Conservation (phyloP, 1,140 invertebrate genomes). For the Sycophaga agraensis region DNA sequence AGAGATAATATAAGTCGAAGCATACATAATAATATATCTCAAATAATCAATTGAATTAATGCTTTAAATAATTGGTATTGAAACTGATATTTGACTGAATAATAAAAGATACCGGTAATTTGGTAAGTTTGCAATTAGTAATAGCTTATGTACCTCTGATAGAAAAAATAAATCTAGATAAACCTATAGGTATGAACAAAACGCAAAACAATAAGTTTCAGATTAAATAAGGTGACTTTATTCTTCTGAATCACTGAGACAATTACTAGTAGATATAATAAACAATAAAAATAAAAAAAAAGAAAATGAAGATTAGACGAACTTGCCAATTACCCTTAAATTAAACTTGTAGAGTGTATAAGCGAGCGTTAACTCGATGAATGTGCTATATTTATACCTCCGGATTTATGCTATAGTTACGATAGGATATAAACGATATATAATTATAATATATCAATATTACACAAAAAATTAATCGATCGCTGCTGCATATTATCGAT, state of each 20-base stretch:
- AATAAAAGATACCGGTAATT: too few relatives aligned
- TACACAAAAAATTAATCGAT: conserved; percentile 42
- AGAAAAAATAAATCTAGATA: too few relatives aligned
- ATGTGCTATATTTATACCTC: conserved; percentile 54
- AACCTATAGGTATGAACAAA: too few relatives aligned
- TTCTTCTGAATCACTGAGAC: conserved; percentile 3
- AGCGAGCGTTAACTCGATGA: conserved; percentile 39
- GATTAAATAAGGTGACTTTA: too few relatives aligned
- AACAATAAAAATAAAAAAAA: background rate
- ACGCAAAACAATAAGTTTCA: too few relatives aligned
- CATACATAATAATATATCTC: too few relatives aligned
- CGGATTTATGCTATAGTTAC: conserved; percentile 39
- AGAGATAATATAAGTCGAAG: too few relatives aligned
- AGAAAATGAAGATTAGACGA: conserved; percentile 3
- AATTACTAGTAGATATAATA: background rate
- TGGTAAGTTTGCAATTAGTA: too few relatives aligned
- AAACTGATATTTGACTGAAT: too few relatives aligned
- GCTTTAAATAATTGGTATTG: too few relatives aligned
- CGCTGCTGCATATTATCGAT: conserved; percentile 39
- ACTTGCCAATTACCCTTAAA: conserved; percentile 15
- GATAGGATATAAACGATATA: conserved; percentile 24
- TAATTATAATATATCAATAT: conserved; percentile 26
- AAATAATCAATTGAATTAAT: too few relatives aligned
- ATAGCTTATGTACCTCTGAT: too few relatives aligned
- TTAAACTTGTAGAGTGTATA: conserved; percentile 27